Percentiles rank a stretch among this genome's conserved stretches.
Conservation (phyloP, 2,113 vertebrate species). For the Tringa solitaria region DNA sequence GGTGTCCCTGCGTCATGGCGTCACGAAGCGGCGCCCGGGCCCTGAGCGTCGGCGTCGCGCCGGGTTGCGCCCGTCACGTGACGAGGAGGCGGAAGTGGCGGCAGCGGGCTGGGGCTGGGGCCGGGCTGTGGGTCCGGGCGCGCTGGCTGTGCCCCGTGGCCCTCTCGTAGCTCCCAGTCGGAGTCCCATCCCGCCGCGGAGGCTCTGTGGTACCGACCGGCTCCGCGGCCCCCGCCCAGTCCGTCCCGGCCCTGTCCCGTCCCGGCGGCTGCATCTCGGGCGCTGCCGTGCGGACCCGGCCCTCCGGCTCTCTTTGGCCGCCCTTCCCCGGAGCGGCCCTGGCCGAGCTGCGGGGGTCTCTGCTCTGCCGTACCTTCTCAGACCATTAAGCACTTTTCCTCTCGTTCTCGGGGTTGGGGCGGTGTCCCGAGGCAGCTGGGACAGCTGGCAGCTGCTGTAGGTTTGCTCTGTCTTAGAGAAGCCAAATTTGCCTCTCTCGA, state of each 20-base stretch:
- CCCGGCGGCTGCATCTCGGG: neutral
- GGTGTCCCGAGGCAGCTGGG: too few species aligned
- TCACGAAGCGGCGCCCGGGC: conserved; percentile 44
- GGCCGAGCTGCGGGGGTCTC: too few species aligned
- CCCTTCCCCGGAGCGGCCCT: too few species aligned
- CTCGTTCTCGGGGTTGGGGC: rapidly evolving
- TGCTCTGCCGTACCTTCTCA: too few species aligned
- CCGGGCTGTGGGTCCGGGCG: neutral
- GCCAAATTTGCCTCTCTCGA: rapidly evolving
- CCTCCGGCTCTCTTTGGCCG: too few species aligned
- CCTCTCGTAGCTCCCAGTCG: neutral
- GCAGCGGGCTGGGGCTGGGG: neutral
- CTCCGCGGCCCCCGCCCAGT: too few species aligned
- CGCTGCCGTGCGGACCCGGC: too few species aligned
- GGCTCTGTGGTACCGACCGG: too few species aligned
- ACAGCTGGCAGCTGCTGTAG: too few species aligned
- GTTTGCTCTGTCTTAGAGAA: neutral
- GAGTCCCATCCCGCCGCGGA: neutral
- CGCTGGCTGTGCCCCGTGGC: too few species aligned
- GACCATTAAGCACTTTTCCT: too few species aligned
- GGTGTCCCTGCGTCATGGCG: rapidly evolving
- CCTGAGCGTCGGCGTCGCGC: conserved; percentile 39
- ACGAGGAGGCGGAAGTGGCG: neutral
- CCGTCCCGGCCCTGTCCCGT: too few species aligned
- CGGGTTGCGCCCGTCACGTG: neutral